Evolutionary conservation across 2,797 vertebrate genomes (phyloP), one percentile per base, ranked within the genome.

Genomic region (Peromyscus eremicus): DNA sequence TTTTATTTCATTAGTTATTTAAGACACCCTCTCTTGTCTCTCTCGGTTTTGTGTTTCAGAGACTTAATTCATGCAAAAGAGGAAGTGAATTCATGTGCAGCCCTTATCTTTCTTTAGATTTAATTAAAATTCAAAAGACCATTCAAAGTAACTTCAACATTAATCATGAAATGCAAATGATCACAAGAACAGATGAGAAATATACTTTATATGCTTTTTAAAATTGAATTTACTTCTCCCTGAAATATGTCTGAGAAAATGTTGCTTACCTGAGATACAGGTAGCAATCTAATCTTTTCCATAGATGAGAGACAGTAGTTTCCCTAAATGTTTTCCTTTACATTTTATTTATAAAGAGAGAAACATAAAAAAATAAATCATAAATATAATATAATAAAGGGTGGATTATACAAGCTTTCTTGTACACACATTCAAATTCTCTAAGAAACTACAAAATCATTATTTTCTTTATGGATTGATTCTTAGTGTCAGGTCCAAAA

Each of bases 261-360:
- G 37, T 5, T 71, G 0, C 13, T 60, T 94, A 94, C 29, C 21
- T 68, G 43, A 85, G 6, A 68, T 46, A 14, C 2, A 27, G 13
- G 32, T 70, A 52, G 6, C 12, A 70, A 10, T n/a, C 21, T 27
- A 91, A 57, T 21, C 43, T 91, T 83, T 91, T 93, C 32, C 79
- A 8, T 57, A 86, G 4, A 64, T 5, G n/a, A 32, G 66, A 57
- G 16, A 68, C 14, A 71, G 52, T 7, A 81, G 93, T 34, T 34
- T 21, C 16, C 29, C 16, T 86, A 49, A 77, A 80, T 75, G 0
- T n/a, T 85, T 83, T 94, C 27, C 1, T 57, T 94, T 85, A 66
- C n/a, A 82, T 93, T 96, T 71, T 40, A 94, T 79, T 95, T 29
- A 88, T 70, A 70, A 82, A 94, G 82, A 40, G 27, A 77, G 27